Evolutionary conservation across 2,888 invertebrate genomes (phyloP).

Genomic region (Drosophila mimetica): DNA sequence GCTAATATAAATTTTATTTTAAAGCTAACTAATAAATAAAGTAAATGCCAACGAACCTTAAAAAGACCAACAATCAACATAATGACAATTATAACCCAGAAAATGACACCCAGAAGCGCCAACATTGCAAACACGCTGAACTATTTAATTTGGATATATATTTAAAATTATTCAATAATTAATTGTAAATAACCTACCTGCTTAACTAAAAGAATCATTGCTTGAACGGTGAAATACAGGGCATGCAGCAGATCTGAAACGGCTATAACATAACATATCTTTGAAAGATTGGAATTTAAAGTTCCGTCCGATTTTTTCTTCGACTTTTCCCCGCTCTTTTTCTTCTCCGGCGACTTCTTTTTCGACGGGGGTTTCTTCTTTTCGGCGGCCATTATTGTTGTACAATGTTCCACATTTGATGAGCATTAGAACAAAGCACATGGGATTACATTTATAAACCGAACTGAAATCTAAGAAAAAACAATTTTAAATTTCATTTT

Average conservation of each 20-base stretch:
- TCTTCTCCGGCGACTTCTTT: slow-evolving; percentile 18
- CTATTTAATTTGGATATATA: slow-evolving; percentile 1
- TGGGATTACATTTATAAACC: slow-evolving; percentile 5
- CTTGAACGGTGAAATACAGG: slow-evolving; percentile 56
- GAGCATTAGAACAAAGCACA: slow-evolving; percentile 53
- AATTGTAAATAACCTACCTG: slow-evolving; percentile 43
- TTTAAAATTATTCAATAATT: background rate
- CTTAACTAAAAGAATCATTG: slow-evolving; percentile 47
- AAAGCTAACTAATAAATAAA: background rate
- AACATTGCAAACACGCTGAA: slow-evolving; percentile 33
- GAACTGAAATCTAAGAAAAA: background rate
- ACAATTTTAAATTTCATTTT: background rate
- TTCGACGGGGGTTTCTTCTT: slow-evolving; percentile 37
- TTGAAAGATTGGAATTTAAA: slow-evolving; percentile 23
- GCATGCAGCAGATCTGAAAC: slow-evolving; percentile 59
- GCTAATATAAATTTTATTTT: slow-evolving; percentile 23
- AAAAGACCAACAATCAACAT: slow-evolving; percentile 60
- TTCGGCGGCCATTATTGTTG: slow-evolving; percentile 39
- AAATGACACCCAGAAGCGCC: slow-evolving; percentile 61
- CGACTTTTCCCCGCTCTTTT: background rate
- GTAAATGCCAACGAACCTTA: slow-evolving; percentile 47
- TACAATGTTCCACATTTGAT: slow-evolving; percentile 9
- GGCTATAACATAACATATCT: slow-evolving; percentile 56
- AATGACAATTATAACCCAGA: slow-evolving; percentile 60
- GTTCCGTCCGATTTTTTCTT: background rate